These are phyloP conservation scores for Polydrusus pterygomalis DNA, from an alignment of 2,888 invertebrate species.

Conservation along the genomic window DNA sequence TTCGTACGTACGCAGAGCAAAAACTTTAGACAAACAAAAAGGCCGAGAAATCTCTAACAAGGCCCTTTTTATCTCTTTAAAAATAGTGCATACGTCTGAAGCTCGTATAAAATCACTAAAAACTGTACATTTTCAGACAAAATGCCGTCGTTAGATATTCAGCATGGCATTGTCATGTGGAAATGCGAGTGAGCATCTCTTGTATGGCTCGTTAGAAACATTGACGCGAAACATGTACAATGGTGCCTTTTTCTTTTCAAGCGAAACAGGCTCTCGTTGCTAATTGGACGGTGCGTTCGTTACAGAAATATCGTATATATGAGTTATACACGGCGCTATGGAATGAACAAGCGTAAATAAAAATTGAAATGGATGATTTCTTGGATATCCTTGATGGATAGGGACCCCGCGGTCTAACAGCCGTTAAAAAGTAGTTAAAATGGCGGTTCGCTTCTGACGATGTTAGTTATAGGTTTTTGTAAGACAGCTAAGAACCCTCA, in stretches of 20 bases:
- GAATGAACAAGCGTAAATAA: too few species aligned
- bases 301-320: background rate
- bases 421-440: too few species aligned
- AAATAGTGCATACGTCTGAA: slow-evolving; percentile 44
- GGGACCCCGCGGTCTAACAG: too few species aligned
- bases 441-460: too few species aligned
- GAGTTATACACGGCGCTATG: too few species aligned
- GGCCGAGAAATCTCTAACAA: slow-evolving; percentile 11
- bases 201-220: slow-evolving; percentile 47
- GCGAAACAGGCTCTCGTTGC: slow-evolving; percentile 47
- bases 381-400: too few species aligned
- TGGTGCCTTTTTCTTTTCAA: slow-evolving; percentile 47
- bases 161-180: slow-evolving; percentile 47
- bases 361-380: too few species aligned
- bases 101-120: slow-evolving; percentile 40
- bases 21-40: background rate
- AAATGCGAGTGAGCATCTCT: slow-evolving; percentile 48
- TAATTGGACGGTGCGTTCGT: slow-evolving; percentile 41
- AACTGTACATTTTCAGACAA: slow-evolving; percentile 51
- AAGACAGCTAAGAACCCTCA: too few species aligned
- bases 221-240: slow-evolving; percentile 48
- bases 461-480: too few species aligned
- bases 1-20: too few species aligned
- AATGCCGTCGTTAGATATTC: slow-evolving; percentile 51
- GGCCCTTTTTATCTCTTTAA: slow-evolving; percentile 44